A percentile compares a stretch with the other conserved stretches of the same genome.
These are phyloP conservation scores for Carposina sasakii DNA, from an alignment of 1,140 invertebrate species.

Conservation along the genomic window DNA sequence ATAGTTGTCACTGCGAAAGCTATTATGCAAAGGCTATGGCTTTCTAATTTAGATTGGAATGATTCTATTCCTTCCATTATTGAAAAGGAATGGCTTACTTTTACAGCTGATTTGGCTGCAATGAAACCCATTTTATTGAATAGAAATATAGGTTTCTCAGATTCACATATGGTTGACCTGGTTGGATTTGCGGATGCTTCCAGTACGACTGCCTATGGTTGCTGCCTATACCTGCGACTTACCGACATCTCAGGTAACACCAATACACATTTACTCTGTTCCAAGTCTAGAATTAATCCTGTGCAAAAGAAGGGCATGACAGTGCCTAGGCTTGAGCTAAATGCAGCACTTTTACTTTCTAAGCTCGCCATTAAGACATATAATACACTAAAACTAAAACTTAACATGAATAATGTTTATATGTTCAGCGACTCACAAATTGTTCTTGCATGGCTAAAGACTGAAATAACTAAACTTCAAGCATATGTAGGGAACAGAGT, in stretches of 20 bases:
- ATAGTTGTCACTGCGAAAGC: not conserved
- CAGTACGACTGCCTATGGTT: not conserved
- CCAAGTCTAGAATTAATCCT: conserved; percentile 7
- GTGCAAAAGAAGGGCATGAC: conserved; percentile 2
- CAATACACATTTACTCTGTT: not conserved
- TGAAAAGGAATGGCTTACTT: no score
- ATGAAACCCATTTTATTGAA: no score
- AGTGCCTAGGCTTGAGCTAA: conserved; percentile 9
- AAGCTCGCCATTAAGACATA: conserved; percentile 4
- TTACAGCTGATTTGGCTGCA: no score
- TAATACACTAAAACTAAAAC: no score
- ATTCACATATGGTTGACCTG: no score
- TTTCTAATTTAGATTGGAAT: not conserved
- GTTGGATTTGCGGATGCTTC: conserved; percentile 11
- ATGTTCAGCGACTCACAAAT: conserved; percentile 11
- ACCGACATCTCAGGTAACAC: not conserved
- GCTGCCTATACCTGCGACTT: no score
- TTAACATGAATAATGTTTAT: no score
- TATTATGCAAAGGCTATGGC: conserved; percentile 1
- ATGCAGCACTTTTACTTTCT: conserved; percentile 4
- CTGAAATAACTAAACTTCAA: not conserved
- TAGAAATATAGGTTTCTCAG: no score
- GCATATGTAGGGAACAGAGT: conserved; percentile 8
- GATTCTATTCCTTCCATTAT: conserved; percentile 1
- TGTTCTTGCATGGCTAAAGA: conserved; percentile 4